Base-by-base conservation (phyloP, 1,140 invertebrate species). In the Pseudomyrmex dendroicus region DNA sequence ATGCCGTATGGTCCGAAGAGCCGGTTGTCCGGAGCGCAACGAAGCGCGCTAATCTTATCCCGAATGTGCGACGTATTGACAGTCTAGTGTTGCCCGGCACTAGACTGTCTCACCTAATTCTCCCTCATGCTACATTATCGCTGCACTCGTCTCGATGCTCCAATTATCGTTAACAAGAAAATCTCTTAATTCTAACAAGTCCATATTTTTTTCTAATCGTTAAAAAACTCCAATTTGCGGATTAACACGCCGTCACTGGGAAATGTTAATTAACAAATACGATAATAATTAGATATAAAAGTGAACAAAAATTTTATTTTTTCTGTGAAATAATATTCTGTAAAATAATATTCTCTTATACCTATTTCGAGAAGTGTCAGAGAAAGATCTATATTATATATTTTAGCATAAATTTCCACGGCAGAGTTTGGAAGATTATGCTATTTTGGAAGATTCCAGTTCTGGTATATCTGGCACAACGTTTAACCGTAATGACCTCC, bases 11-110 rank as follows among this genome's bases (percentile, higher is more conserved):
- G 68, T 70, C 59, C 35, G 35, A 5, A 72, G 66, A 54, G 66
- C 50, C 66, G 46, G 20, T 80, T 80, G 76, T 70, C 44, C 66
- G 13, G 20, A 25, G 35, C 50, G 54, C 63, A 70, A 80, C 76
- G 66, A 61, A 72, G 66, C 66, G 57, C 66, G 22, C 52, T 80
- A 80, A 80, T 80, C 76, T 80, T 80, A 80, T 80, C 76, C 54
- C 54, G 76, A 59, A 80, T 20, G n/a, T 66, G 20, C 66, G 66
- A 80, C 12, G 66, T 80, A 80, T 80, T 59, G 76, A 80, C 76
- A 80, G 56, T 50, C 12, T 9, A 13, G 5, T 35, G 35, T 35
- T 17, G 13, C 13, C 44, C 54, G 54, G 44, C 76, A 78, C 35
- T 35, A 35, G 35, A 78, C 56, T 5, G 15, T 46, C 25, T 64